Percentiles rank a stretch among this genome's conserved stretches.
These are phyloP conservation scores for Meloidogyne floridensis DNA, from an alignment of 1,140 invertebrate species.

Conservation along the genomic window DNA sequence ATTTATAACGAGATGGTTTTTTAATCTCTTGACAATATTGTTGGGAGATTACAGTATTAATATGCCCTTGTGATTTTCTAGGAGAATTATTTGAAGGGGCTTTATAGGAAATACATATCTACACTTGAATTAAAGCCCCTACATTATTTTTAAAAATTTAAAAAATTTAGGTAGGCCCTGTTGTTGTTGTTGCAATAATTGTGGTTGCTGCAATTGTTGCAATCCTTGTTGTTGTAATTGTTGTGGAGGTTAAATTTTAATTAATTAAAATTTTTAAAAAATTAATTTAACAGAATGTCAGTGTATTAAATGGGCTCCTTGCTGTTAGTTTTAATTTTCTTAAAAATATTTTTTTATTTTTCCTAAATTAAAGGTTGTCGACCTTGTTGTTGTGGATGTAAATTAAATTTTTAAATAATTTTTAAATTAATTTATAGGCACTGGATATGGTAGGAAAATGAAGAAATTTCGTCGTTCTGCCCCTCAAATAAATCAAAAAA, in stretches of 20 bases:
- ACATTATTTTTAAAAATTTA: too few species aligned
- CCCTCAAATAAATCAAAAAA: not conserved
- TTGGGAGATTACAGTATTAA: too few species aligned
- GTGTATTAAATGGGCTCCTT: not conserved
- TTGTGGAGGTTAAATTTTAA: not conserved
- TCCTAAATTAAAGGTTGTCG: not conserved
- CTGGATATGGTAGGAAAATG: not conserved
- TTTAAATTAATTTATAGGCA: not conserved
- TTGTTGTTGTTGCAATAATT: slow-evolving; percentile 27
- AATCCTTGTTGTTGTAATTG: too few species aligned
- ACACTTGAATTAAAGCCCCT: too few species aligned
- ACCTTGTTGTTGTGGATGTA: not conserved
- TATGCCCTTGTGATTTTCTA: not conserved
- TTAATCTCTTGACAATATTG: too few species aligned
- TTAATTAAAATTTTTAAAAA: not conserved
- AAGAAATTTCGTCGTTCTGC: not conserved
- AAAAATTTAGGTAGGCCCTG: slow-evolving; percentile 23
- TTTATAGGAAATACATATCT: too few species aligned
- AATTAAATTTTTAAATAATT: not conserved
- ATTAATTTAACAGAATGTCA: not conserved
- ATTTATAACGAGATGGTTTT: too few species aligned
- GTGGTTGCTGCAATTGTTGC: not conserved
- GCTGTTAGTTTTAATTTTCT: not conserved
- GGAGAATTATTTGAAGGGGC: not conserved
- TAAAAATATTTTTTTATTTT: too few species aligned